Evolutionary conservation across 2,797 vertebrate genomes (phyloP).

Genomic region (Gouania willdenowi): DNA sequence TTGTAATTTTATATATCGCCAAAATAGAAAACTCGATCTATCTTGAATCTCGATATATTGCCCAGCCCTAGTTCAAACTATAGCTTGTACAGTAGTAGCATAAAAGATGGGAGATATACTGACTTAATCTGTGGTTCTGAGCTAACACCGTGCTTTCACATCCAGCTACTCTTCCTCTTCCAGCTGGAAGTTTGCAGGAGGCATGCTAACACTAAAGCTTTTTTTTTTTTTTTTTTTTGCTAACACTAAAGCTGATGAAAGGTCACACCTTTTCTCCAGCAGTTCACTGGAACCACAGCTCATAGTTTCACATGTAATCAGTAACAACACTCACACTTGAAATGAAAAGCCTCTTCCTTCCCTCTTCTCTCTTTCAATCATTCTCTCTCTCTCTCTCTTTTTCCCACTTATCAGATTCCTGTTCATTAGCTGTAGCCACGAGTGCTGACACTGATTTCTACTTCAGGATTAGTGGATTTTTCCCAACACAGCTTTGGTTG

Average conservation of each 20-base stretch:
- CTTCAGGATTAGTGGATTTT: constrained; percentile 46
- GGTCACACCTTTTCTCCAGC: constrained; percentile 7
- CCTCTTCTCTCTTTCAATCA: constrained; percentile 11
- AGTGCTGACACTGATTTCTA: constrained; percentile 50
- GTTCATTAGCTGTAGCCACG: constrained; percentile 44
- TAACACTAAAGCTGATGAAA: constrained; percentile 6
- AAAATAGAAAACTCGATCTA: too few species aligned
- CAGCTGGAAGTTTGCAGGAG: neutral
- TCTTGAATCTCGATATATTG: too few species aligned
- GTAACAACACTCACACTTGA: constrained; percentile 22
- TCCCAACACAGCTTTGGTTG: constrained; percentile 24
- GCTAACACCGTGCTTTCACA: neutral
- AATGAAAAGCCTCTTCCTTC: constrained; percentile 31
- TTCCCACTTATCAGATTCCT: constrained; percentile 24
- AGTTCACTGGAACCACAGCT: constrained; percentile 7
- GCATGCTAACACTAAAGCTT: constrained; percentile 3
- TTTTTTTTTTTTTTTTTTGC: too few species aligned
- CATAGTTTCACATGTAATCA: constrained; percentile 40
- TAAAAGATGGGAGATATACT: too few species aligned
- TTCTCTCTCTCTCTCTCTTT: constrained; percentile 25
- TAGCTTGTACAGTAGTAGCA: too few species aligned
- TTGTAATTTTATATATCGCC: too few species aligned
- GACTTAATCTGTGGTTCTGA: neutral
- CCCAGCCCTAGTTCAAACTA: too few species aligned
- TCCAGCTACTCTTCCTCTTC: neutral